Conservation (phyloP, 2,888 invertebrate species). For the Elysia crispata region DNA sequence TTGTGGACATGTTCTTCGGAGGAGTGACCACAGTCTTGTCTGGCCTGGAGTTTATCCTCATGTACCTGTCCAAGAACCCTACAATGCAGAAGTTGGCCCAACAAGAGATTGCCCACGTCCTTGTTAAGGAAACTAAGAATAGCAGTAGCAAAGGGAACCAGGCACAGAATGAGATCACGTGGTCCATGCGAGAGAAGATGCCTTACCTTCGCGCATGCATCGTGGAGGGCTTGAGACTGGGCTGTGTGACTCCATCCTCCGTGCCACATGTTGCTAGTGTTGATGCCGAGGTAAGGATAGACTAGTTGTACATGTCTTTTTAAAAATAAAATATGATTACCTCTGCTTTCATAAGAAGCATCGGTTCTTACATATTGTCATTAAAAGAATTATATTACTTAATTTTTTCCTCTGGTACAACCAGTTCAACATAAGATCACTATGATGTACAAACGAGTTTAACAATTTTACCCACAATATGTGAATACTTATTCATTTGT, state of each 20-base stretch:
- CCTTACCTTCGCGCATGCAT: slow-evolving; percentile 50
- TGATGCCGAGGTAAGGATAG: slow-evolving; percentile 46
- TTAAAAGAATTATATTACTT: too few species aligned
- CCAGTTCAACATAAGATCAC: too few species aligned
- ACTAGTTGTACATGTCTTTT: too few species aligned
- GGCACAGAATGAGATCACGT: slow-evolving; percentile 26
- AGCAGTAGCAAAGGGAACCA: background rate
- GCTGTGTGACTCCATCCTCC: slow-evolving; percentile 52
- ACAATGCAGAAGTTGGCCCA: slow-evolving; percentile 50
- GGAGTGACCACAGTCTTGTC: slow-evolving; percentile 51
- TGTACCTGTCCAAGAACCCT: slow-evolving; percentile 50
- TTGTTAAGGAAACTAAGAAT: background rate
- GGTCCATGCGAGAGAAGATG: slow-evolving; percentile 48
- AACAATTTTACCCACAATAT: too few species aligned
- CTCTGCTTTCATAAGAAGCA: too few species aligned
- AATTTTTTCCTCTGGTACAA: too few species aligned
- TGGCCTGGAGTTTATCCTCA: slow-evolving; percentile 50
- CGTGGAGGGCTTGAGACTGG: slow-evolving; percentile 51
- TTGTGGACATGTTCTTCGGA: slow-evolving; percentile 54
- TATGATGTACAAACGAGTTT: too few species aligned
- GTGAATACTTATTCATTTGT: too few species aligned
- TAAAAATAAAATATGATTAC: too few species aligned
- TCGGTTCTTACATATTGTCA: too few species aligned
- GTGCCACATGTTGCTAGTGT: slow-evolving; percentile 54
- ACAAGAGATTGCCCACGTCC: slow-evolving; percentile 44